Conservation (phyloP, 2,113 vertebrate genomes). For the Philantomba maxwellii region DNA sequence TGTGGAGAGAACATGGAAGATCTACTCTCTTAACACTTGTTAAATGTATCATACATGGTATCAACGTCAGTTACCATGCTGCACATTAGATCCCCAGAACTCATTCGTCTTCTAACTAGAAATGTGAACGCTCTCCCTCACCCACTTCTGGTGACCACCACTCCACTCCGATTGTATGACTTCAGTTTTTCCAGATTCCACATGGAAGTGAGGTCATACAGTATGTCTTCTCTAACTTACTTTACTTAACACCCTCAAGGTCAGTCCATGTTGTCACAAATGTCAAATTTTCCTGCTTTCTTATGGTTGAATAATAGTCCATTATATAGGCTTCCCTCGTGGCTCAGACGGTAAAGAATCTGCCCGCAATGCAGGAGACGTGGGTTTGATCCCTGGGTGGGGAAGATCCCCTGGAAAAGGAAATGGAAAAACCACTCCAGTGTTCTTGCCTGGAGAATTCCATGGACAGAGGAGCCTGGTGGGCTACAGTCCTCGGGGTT, state of each 20-base stretch:
- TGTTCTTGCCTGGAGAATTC: not conserved
- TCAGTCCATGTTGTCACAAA: not conserved
- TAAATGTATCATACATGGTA: not conserved
- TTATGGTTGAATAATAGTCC: not conserved
- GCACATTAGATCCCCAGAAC: not conserved
- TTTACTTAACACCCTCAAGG: not conserved
- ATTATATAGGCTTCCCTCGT: not conserved
- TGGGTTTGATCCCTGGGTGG: not conserved
- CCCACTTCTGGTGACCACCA: no score
- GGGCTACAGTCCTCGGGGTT: not conserved
- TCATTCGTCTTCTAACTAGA: not conserved
- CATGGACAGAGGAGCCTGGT: not conserved
- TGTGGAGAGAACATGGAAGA: not conserved
- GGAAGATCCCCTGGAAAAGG: not conserved
- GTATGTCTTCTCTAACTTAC: not conserved
- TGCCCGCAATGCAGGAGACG: fast-evolving
- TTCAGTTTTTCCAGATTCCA: not conserved
- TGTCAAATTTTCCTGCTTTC: not conserved
- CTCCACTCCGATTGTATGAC: not conserved
- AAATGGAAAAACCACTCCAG: not conserved
- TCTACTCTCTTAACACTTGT: not conserved
- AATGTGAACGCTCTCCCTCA: not conserved
- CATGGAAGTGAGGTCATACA: not conserved
- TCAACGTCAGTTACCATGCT: not conserved
- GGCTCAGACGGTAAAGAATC: not conserved